Conservation (phyloP, 2,113 vertebrate species). For the Spermophilus dauricus region DNA sequence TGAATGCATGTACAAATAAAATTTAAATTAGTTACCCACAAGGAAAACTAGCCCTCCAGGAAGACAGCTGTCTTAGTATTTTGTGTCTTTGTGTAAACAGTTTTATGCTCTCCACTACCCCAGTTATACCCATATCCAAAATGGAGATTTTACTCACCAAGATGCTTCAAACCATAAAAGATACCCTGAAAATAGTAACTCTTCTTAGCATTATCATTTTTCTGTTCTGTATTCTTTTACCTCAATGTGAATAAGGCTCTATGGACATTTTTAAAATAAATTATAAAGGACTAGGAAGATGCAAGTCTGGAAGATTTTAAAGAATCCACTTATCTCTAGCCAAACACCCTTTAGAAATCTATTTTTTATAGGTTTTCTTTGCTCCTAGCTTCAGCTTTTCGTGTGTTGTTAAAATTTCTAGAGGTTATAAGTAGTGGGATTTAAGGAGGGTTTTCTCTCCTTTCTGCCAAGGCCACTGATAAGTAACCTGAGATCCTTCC, state of each 20-base stretch:
- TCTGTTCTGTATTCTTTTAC: neutral
- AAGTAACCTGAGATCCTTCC: neutral
- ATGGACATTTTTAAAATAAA: neutral
- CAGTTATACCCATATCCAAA: neutral
- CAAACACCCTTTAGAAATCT: neutral
- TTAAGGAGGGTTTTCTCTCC: neutral
- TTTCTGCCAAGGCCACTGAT: neutral
- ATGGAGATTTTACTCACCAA: constrained; percentile 4
- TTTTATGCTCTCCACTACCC: neutral
- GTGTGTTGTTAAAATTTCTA: neutral
- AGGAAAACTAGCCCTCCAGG: neutral
- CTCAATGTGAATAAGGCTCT: neutral
- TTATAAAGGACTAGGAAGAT: neutral
- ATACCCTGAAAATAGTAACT: neutral
- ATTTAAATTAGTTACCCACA: constrained; percentile 4
- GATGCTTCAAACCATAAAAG: neutral
- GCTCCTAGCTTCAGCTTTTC: neutral
- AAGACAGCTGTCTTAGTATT: constrained; percentile 3
- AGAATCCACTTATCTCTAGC: neutral
- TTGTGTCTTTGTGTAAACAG: neutral
- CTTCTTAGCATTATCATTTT: neutral
- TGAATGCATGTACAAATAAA: neutral
- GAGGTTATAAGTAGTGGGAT: neutral
- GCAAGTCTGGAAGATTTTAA: neutral
- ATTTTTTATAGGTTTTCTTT: constrained; percentile 3